These are phyloP conservation scores for Blastobasis adustella DNA, from an alignment of 2,888 invertebrate species.

Conservation along the genomic window DNA sequence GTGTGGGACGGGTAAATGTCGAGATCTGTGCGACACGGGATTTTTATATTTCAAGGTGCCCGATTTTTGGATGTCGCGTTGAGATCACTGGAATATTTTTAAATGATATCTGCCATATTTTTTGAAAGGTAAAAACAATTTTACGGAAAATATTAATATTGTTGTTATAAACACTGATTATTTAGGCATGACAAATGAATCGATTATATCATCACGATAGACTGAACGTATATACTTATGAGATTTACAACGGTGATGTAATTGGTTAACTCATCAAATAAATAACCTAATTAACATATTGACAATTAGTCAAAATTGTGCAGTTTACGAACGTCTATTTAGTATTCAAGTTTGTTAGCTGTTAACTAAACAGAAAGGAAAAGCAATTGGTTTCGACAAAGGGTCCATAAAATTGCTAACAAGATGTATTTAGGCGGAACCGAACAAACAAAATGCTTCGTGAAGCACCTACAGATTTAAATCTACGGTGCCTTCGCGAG, in stretches of 20 bases:
- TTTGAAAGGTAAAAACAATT: no score
- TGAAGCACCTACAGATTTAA: slow-evolving; percentile 37
- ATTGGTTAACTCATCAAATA: no score
- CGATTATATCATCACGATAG: no score
- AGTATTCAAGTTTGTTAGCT: no score
- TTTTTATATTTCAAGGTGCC: slow-evolving; percentile 41
- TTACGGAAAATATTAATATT: no score
- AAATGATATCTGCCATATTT: neutral
- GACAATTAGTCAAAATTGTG: no score
- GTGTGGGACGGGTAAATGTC: slow-evolving; percentile 18
- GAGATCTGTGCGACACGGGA: slow-evolving; percentile 30
- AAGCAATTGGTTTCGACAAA: slow-evolving; percentile 16
- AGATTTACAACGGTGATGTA: no score
- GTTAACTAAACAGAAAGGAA: neutral
- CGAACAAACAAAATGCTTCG: slow-evolving; percentile 42
- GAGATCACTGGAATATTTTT: slow-evolving; percentile 8
- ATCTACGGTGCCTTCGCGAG: slow-evolving; percentile 39
- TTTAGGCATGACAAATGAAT: no score
- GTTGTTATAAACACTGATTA: no score
- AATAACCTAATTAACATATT: no score
- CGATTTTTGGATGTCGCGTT: slow-evolving; percentile 26
- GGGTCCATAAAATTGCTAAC: slow-evolving; percentile 18
- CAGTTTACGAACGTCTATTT: no score
- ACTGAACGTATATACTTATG: no score
- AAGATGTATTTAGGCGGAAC: slow-evolving; percentile 29